Evolutionary conservation across 1,140 invertebrate species (phyloP), one percentile per base, ranked within the genome.

Genomic region (Hormaphis cornu): DNA sequence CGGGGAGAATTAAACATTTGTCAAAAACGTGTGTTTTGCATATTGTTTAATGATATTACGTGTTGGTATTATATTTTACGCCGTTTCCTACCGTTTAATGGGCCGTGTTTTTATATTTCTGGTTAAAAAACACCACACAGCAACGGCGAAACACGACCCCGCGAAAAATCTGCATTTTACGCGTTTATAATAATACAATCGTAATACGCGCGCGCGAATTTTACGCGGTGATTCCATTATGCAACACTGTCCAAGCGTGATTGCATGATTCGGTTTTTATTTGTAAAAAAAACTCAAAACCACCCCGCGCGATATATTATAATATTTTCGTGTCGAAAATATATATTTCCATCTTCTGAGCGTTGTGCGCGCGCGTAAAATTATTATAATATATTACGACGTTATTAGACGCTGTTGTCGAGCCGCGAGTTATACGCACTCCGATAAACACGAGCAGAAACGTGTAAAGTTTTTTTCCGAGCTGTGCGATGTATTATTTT

Each of bases 1-100:
- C 24, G 37, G 10, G 33, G 42, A n/a, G 26, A 63, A 63, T 63
- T 48, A 28, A 63, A 63, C 59, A 63, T 63, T 63, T 63, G 59
- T 63, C 59, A 63, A 63, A 7, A 63, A 48, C 59, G 40, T 63
- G 37, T 33, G 42, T 63, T 35, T 56, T 37, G 53, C 53, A 56
- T 56, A 37, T 56, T 56, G 16, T 35, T 14, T 56, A 35, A 20
- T 35, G 8, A 35, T 33, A 54, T 20, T 18, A 28, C 24, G 52
- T 20, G 35, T 8, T 56, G 37, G 24, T 22, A 35, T 35, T 56
- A 22, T 56, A 35, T 54, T 37, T 20, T 56, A 35, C 33, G 20
- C 53, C 30, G 4, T 54, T 22, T 35, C 20, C 18, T 12, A 37
- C 22, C 24, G 26, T 63, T 63, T 46, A 63, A 63, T 63, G 59